Conservation (phyloP, 1,140 invertebrate species). For the Eurosta solidaginis region DNA sequence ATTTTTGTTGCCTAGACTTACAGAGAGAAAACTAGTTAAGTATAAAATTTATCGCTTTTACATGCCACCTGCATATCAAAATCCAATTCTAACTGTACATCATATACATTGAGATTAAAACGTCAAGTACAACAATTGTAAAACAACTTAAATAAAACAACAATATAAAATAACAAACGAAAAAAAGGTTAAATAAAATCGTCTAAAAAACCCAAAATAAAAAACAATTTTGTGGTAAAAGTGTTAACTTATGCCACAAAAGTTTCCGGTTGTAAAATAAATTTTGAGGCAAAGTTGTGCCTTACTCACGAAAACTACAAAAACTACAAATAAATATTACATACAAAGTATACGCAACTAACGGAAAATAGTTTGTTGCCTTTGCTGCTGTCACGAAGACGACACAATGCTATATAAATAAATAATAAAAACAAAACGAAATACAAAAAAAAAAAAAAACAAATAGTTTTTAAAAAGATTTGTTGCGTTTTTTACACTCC, state of each 20-base stretch:
- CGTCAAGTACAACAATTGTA: background rate
- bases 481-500: slow-evolving; percentile 18
- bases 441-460: background rate
- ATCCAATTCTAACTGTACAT: background rate
- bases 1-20: too few relatives aligned
- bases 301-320: slow-evolving; percentile 1
- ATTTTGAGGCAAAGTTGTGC: slow-evolving; percentile 16
- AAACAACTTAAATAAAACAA: slow-evolving; percentile 17
- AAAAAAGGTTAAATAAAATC: too few relatives aligned
- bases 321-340: background rate
- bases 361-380: background rate
- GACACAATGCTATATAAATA: background rate
- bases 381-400: background rate
- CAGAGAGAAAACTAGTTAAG: too few relatives aligned
- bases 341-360: background rate
- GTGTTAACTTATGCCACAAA: slow-evolving; percentile 20
- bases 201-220: background rate
- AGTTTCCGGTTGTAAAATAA: slow-evolving; percentile 21
- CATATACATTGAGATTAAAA: too few relatives aligned
- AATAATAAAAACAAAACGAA: background rate
- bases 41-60: too few relatives aligned
- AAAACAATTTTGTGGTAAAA: slow-evolving; percentile 14
- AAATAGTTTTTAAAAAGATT: background rate
- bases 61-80: background rate
- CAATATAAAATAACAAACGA: background rate